These are phyloP conservation scores for Plumapathes pennacea DNA, from an alignment of 92 coral and sea anemone genomes.

Conservation along the genomic window DNA sequence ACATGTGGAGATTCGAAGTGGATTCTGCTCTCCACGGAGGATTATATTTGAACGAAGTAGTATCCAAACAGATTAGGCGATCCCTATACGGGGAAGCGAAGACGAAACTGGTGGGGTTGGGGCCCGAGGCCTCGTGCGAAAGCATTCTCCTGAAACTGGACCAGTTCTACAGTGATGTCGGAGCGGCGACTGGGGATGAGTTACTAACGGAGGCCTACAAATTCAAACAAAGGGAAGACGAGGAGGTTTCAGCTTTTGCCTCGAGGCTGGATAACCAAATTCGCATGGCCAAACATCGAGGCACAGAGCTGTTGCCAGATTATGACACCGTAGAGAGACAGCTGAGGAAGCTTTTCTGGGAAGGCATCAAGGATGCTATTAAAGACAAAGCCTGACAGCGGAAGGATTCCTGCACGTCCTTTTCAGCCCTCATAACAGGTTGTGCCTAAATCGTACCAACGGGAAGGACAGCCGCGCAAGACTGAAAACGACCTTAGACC, in stretches of 20 bases:
- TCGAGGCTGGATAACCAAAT: slow-evolving; percentile 50
- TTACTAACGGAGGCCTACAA: slow-evolving; percentile 23
- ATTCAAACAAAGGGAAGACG: slow-evolving; percentile 14
- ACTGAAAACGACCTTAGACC: too few species aligned
- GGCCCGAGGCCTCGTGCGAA: slow-evolving; percentile 16
- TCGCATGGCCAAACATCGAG: slow-evolving; percentile 14
- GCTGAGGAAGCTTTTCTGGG: slow-evolving; percentile 51
- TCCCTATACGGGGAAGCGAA: slow-evolving; percentile 61
- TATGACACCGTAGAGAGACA: slow-evolving; percentile 39
- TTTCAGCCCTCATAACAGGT: slow-evolving; percentile 37
- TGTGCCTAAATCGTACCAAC: too few species aligned
- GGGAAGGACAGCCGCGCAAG: too few species aligned
- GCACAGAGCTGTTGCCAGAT: slow-evolving; percentile 34
- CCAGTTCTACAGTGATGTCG: slow-evolving; percentile 41
- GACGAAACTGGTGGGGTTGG: slow-evolving; percentile 42
- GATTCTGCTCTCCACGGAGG: too few species aligned
- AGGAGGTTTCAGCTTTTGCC: slow-evolving; percentile 45
- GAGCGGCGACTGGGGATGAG: slow-evolving; percentile 23
- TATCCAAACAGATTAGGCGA: slow-evolving; percentile 46
- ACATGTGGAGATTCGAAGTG: too few species aligned
- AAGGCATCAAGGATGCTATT: slow-evolving; percentile 28
- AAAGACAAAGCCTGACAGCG: slow-evolving; percentile 54
- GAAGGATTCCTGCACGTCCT: slow-evolving; percentile 41
- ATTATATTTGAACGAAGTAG: too few species aligned
- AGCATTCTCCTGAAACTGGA: slow-evolving; percentile 22